phyloP scores from a whole-genome alignment of 2,113 vertebrate genomes.

The Opisthocomus hoazin region DNA sequence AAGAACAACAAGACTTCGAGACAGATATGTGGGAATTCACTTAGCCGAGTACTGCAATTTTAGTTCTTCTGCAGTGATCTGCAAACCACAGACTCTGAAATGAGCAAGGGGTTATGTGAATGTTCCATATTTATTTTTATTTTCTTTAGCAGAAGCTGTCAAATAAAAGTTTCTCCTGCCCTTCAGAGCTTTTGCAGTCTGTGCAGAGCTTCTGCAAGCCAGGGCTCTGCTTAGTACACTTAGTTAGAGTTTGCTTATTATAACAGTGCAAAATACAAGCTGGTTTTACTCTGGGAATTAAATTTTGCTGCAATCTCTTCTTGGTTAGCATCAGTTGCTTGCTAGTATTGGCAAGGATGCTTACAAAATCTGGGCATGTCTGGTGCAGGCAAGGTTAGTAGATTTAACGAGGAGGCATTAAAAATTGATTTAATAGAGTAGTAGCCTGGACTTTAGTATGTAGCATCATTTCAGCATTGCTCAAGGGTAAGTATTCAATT shows the following conservation, averaged over 20 bases:
- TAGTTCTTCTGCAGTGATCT: conserved; percentile 22
- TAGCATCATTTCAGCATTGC: background rate
- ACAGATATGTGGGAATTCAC: conserved; percentile 40
- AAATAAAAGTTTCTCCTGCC: conserved; percentile 29
- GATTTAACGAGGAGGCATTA: conserved; percentile 38
- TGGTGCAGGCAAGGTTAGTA: background rate
- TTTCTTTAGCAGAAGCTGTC: conserved; percentile 36
- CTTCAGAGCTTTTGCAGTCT: conserved; percentile 38
- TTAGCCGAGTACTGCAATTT: conserved; percentile 8
- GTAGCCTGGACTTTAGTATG: conserved; percentile 7
- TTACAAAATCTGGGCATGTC: conserved; percentile 13
- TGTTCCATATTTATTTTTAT: conserved; percentile 33
- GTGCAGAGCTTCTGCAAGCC: conserved; percentile 19
- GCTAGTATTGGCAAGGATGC: conserved; percentile 1
- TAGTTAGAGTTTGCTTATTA: conserved; percentile 37
- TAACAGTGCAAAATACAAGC: conserved; percentile 19
- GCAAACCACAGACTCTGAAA: conserved; percentile 58
- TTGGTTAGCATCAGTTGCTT: conserved; percentile 22
- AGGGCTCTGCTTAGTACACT: background rate
- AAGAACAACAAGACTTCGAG: conserved; percentile 19
- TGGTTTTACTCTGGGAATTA: conserved; percentile 40
- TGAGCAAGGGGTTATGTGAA: conserved; percentile 58
- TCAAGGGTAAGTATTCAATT: conserved; percentile 4
- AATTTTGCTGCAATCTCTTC: conserved; percentile 29
- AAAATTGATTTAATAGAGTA: conserved; percentile 30